phyloP scores from a whole-genome alignment of 2,888 invertebrate species.

The Cosmopolites sordidus region DNA sequence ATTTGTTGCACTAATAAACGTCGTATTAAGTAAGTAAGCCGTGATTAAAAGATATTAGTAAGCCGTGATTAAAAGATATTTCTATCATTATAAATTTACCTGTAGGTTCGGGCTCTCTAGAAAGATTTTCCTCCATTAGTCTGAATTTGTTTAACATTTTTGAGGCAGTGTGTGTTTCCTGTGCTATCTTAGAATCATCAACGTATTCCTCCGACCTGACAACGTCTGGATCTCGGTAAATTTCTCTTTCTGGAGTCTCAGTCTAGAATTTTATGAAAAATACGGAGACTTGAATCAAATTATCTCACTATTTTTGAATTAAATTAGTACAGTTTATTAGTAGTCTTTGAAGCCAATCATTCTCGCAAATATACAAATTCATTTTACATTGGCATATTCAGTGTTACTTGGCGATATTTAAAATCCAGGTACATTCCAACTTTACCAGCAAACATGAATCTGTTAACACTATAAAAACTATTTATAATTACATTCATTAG shows the following conservation, averaged over 20 bases:
- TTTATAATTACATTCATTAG: too few species aligned
- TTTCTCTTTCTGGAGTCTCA: slow-evolving; percentile 67
- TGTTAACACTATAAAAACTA: too few species aligned
- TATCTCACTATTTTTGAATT: too few species aligned
- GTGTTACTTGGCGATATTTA: too few species aligned
- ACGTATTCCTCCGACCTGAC: slow-evolving; percentile 58
- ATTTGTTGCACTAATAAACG: neutral
- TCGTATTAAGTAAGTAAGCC: neutral
- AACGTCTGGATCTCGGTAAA: slow-evolving; percentile 69
- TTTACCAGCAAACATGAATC: too few species aligned
- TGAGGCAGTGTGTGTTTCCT: slow-evolving; percentile 69
- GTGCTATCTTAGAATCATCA: slow-evolving; percentile 53
- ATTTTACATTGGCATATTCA: too few species aligned
- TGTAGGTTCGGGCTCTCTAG: slow-evolving; percentile 49
- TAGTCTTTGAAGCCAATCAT: too few species aligned
- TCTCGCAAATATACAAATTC: too few species aligned
- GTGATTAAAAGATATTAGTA: neutral
- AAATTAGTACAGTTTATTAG: too few species aligned
- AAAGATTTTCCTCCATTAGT: slow-evolving; percentile 74
- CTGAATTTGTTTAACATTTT: slow-evolving; percentile 86
- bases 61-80: neutral
- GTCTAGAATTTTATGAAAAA: slow-evolving; percentile 43
- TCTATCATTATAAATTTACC: slow-evolving; percentile 30
- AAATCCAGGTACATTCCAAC: too few species aligned
- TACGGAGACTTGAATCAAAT: too few species aligned